Evolutionary conservation across 1,140 invertebrate genomes (phyloP).

Genomic region (Bombyx mandarina): DNA sequence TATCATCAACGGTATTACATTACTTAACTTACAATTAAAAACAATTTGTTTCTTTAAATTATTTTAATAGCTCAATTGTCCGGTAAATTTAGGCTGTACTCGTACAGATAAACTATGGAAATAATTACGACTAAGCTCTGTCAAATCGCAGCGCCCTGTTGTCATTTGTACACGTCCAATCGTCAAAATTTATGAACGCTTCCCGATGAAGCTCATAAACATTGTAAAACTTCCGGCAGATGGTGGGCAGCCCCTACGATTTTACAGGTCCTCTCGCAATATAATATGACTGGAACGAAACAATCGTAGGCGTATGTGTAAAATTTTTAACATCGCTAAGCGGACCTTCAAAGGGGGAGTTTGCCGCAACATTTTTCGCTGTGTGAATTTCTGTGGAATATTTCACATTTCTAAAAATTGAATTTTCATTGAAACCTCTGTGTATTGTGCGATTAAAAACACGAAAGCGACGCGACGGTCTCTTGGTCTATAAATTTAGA

Average conservation of each 20-base stretch:
- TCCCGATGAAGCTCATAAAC: conserved; percentile 60
- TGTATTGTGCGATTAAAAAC: no score
- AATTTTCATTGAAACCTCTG: no score
- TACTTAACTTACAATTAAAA: no score
- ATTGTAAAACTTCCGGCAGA: conserved; percentile 67
- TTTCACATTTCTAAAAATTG: no score
- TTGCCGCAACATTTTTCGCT: no score
- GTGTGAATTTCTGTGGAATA: no score
- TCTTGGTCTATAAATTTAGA: no score
- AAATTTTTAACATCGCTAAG: conserved; percentile 46
- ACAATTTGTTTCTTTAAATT: not conserved
- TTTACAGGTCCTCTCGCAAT: conserved; percentile 38
- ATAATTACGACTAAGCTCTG: conserved; percentile 21
- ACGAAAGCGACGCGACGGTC: no score
- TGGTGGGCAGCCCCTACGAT: conserved; percentile 41
- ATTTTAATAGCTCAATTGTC: not conserved
- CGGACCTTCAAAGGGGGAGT: conserved; percentile 16
- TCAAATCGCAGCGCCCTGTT: conserved; percentile 31
- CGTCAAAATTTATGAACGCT: conserved; percentile 51
- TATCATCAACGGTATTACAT: no score
- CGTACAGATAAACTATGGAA: conserved; percentile 3
- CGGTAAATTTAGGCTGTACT: no score
- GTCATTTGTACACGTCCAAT: conserved; percentile 36
- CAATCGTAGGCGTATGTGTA: conserved; percentile 25
- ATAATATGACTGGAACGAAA: conserved; percentile 22